phyloP scores from a whole-genome alignment of 92 coral and sea anemone species.

The Hydrozoanthus gracilis region DNA sequence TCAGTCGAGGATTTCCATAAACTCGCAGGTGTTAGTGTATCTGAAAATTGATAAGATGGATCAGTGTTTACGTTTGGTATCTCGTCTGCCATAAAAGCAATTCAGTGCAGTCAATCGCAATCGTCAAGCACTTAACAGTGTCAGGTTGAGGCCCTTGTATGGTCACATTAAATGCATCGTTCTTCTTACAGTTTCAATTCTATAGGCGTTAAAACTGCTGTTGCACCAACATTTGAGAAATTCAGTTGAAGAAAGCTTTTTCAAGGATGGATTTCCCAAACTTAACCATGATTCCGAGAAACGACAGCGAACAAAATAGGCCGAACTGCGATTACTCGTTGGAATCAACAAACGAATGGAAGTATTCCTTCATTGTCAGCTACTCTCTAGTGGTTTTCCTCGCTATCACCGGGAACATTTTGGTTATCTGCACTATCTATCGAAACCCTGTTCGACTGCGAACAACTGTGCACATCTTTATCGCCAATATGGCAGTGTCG shows the following conservation, averaged over 20 bases:
- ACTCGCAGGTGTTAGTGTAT: slow-evolving; percentile 9
- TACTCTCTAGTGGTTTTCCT: slow-evolving; percentile 6
- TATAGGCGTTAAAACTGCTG: not conserved
- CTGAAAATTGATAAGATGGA: not conserved
- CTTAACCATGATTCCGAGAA: not conserved
- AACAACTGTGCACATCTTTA: slow-evolving; percentile 39
- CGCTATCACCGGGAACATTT: slow-evolving; percentile 12
- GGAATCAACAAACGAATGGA: slow-evolving; percentile 18
- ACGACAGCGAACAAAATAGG: not conserved
- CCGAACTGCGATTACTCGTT: not conserved
- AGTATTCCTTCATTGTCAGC: not conserved
- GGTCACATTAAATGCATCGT: slow-evolving; percentile 9
- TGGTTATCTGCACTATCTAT: slow-evolving; percentile 25
- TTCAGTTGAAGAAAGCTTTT: slow-evolving; percentile 16
- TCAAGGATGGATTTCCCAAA: slow-evolving; percentile 13
- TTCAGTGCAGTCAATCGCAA: not conserved
- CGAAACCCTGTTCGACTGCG: slow-evolving; percentile 25
- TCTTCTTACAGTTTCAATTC: not conserved
- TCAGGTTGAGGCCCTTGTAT: slow-evolving; percentile 13
- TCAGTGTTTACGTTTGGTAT: slow-evolving; percentile 3
- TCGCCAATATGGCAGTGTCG: slow-evolving; percentile 36
- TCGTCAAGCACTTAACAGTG: not conserved
- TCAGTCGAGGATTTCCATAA: not conserved
- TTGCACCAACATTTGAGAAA: not conserved
- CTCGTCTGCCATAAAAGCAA: slow-evolving; percentile 27